These are phyloP conservation scores for Craseonycteris thonglongyai DNA, from an alignment of 2,113 vertebrate genomes.

Conservation along the genomic window DNA sequence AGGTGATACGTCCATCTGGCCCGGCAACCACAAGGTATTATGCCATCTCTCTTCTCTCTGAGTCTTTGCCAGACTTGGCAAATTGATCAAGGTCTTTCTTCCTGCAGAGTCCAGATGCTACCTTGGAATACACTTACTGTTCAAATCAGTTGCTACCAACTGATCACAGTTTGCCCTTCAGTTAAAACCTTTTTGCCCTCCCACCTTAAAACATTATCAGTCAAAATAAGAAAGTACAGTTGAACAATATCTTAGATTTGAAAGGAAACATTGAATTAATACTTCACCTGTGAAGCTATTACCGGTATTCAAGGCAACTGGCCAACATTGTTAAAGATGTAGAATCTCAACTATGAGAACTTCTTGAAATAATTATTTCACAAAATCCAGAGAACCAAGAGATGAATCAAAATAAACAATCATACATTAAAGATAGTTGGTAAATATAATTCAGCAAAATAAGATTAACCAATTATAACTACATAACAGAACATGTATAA, in stretches of 20 bases:
- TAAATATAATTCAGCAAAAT: background rate
- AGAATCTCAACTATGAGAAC: background rate
- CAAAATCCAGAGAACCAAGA: background rate
- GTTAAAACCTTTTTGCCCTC: constrained; percentile 25
- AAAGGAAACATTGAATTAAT: background rate
- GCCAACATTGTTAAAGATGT: background rate
- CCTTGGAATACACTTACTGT: background rate
- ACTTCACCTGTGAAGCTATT: background rate
- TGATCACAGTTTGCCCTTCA: constrained; percentile 45
- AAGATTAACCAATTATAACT: background rate
- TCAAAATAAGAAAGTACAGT: background rate
- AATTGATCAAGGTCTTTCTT: constrained; percentile 53
- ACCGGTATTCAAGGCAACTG: background rate
- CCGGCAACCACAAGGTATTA: background rate
- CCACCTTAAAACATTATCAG: background rate
- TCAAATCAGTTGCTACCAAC: background rate
- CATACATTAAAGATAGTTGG: background rate
- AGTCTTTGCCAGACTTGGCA: constrained; percentile 13
- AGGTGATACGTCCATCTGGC: background rate
- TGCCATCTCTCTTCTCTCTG: constrained; percentile 12
- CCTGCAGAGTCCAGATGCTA: constrained; percentile 57
- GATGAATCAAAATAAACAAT: background rate
- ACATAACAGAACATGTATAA: background rate
- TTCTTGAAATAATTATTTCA: constrained; percentile 24
- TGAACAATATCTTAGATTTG: background rate